Evolutionary conservation across 2,113 vertebrate genomes (phyloP).

Genomic region (Gambusia affinis): DNA sequence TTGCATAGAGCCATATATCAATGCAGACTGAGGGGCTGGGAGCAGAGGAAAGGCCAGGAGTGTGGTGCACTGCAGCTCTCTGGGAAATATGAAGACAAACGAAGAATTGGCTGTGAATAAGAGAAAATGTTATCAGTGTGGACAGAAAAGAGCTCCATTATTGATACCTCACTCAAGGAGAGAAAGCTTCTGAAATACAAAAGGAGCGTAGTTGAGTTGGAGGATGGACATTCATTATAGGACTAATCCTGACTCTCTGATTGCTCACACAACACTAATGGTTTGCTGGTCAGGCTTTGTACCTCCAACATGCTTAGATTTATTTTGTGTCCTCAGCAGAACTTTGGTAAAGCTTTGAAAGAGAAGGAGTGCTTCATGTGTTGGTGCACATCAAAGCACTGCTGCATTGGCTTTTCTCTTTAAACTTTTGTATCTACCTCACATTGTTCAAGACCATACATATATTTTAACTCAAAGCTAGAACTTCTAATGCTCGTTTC

Average conservation of each 20-base stretch:
- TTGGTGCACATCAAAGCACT: conserved; percentile 48
- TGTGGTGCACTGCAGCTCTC: conserved; percentile 78
- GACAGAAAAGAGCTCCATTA: conserved; percentile 75
- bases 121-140: conserved; percentile 75
- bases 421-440: conserved; percentile 76
- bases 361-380: conserved; percentile 38
- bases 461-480: conserved; percentile 59
- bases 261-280: conserved; percentile 62
- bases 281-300: conserved; percentile 59
- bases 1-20: conserved; percentile 81
- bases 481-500: conserved; percentile 49
- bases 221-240: conserved; percentile 66
- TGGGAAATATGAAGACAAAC: conserved; percentile 84
- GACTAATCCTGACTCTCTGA: conserved; percentile 50
- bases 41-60: conserved; percentile 81
- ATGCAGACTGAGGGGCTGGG: conserved; percentile 84
- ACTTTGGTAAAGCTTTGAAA: conserved; percentile 42
- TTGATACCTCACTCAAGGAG: conserved; percentile 78
- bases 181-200: conserved; percentile 72
- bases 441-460: conserved; percentile 63
- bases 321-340: conserved; percentile 43
- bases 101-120: conserved; percentile 79
- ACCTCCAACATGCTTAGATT: conserved; percentile 51
- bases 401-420: conserved; percentile 43
- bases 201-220: conserved; percentile 61